phyloP scores from a whole-genome alignment of 2,113 vertebrate species.

The Oreamnos americanus region DNA sequence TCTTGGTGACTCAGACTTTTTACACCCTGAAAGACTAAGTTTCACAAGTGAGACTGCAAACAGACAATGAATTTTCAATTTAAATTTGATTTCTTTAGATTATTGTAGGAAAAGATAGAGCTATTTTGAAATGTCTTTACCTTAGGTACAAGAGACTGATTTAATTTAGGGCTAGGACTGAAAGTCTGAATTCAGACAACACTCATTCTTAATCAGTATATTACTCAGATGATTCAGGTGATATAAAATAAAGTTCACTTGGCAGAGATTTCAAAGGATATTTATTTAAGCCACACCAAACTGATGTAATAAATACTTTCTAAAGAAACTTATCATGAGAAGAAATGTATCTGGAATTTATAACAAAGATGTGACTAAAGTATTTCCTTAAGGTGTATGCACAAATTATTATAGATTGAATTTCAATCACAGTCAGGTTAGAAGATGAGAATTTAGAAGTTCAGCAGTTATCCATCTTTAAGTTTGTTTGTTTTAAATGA shows the following conservation, averaged over 20 bases:
- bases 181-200: not conserved
- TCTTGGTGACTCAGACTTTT: not conserved
- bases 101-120: not conserved
- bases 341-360: not conserved
- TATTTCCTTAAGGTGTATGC: not conserved
- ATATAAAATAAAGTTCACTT: conserved; percentile 2
- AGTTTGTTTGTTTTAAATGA: not conserved
- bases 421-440: not conserved
- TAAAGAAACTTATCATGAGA: not conserved
- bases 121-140: not conserved
- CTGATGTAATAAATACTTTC: not conserved
- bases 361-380: not conserved
- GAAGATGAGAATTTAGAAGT: not conserved
- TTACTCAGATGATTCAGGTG: conserved; percentile 11
- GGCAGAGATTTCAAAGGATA: conserved; percentile 39
- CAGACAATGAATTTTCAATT: not conserved
- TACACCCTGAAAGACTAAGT: not conserved
- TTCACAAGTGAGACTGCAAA: not conserved
- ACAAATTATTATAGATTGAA: not conserved
- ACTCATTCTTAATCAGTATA: not conserved
- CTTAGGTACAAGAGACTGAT: not conserved
- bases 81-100: not conserved
- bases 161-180: not conserved
- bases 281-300: conserved; percentile 29
- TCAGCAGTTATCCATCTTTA: not conserved